phyloP scores from a whole-genome alignment of 2,888 invertebrate genomes.

The Leptothorax acervorum region DNA sequence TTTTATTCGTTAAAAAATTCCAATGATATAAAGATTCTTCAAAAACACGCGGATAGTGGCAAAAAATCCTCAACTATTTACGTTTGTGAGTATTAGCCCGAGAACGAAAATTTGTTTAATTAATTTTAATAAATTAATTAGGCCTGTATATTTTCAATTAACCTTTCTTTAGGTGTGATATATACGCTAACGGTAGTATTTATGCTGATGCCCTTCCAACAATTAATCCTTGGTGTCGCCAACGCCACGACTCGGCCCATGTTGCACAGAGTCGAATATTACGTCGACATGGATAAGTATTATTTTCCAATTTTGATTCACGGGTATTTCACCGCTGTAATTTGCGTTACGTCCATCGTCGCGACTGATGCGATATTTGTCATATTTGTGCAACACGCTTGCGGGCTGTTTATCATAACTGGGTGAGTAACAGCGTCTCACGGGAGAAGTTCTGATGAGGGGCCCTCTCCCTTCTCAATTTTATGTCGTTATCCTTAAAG shows the following conservation, averaged over 20 bases:
- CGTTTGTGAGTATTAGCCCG: constrained; percentile 23
- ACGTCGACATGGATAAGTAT: constrained; percentile 39
- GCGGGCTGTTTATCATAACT: constrained; percentile 40
- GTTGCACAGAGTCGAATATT: constrained; percentile 46
- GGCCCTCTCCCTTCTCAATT: neutral
- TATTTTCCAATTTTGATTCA: constrained; percentile 46
- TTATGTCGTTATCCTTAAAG: constrained; percentile 4
- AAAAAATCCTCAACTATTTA: constrained; percentile 35
- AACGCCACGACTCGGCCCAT: constrained; percentile 35
- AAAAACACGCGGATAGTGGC: constrained; percentile 34
- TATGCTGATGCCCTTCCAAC: constrained; percentile 18
- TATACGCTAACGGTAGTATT: neutral
- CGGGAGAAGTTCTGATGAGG: neutral
- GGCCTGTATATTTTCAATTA: neutral
- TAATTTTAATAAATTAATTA: constrained; percentile 7
- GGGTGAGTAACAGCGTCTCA: neutral
- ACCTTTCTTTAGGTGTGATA: neutral
- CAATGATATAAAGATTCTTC: constrained; percentile 12
- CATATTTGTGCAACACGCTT: constrained; percentile 40
- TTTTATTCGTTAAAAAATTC: constrained; percentile 10
- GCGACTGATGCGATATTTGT: constrained; percentile 42
- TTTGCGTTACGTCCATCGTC: constrained; percentile 19
- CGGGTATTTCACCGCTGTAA: constrained; percentile 23
- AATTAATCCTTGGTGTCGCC: constrained; percentile 15
- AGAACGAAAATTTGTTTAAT: neutral